These are phyloP conservation scores for Ianthella basta DNA, from an alignment of 37 sponge, comb jelly and placozoan genomes.

Conservation along the genomic window DNA sequence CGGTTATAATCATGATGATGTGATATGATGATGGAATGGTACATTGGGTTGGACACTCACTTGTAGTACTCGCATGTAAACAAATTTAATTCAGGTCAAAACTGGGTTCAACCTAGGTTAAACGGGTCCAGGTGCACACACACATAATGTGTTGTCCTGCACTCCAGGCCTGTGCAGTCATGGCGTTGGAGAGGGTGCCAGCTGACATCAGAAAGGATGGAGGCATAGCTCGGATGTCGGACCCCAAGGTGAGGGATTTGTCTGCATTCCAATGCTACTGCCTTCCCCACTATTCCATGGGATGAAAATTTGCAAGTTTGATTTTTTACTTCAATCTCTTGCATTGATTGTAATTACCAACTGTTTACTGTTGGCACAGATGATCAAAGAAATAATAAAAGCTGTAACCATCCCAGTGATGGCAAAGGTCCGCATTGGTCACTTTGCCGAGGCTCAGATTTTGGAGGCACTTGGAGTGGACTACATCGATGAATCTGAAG, in stretches of 20 bases:
- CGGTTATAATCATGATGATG: too few relatives aligned
- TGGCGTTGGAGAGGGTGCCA: slow-evolving; percentile 82
- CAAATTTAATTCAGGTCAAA: too few relatives aligned
- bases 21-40: too few relatives aligned
- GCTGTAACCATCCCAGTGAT: slow-evolving; percentile 87
- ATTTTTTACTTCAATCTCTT: too few relatives aligned
- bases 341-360: too few relatives aligned
- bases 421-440: slow-evolving; percentile 86
- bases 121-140: too few relatives aligned
- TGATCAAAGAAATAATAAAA: slow-evolving; percentile 65
- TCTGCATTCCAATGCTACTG: background rate
- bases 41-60: too few relatives aligned
- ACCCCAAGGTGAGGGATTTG: slow-evolving; percentile 62
- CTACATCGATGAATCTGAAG: slow-evolving; percentile 86
- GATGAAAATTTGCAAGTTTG: too few relatives aligned
- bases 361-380: slow-evolving; percentile 28
- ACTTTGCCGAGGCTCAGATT: slow-evolving; percentile 90
- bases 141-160: background rate
- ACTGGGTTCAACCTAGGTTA: too few relatives aligned
- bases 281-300: background rate
- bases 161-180: slow-evolving; percentile 72
- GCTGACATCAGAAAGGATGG: slow-evolving; percentile 85
- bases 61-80: too few relatives aligned
- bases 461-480: slow-evolving; percentile 68
- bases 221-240: slow-evolving; percentile 80